Base-by-base conservation (phyloP, 2,113 vertebrate genomes). In the Labeo rohita region DNA sequence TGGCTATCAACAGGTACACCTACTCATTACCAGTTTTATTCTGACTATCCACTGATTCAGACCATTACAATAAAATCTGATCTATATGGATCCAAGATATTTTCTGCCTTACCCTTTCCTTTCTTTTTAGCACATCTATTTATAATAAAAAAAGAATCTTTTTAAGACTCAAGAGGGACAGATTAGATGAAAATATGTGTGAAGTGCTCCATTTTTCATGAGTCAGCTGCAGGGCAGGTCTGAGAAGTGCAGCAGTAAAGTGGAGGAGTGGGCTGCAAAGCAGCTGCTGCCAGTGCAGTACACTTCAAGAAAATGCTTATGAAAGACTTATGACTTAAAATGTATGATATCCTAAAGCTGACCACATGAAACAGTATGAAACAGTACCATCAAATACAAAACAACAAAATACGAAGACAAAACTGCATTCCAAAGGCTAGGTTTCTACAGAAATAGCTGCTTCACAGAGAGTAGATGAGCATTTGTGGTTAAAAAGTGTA, bases 141-240 rank as follows among this genome's bases (percentile, higher is more conserved):
- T 80, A 47, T 23, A 6, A 6, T 3, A 23, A 11, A 47, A 54
- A 39, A 68, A 21, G 2, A 11, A 43, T 21, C 0, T 74, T 23
- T 74, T 74, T 75, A 50, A 75, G 13, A 23, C 16, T 36, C n/a
- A n/a, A 59, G 52, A 76, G 83, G 73, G 72, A 72, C 79, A 59
- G 63, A 89, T 87, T 75, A 73, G 49, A 83, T 87, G 65, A 79
- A 81, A 59, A 66, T 85, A 75, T 28, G 49, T 70, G 52, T 85
- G 56, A 87, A 43, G 78, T 83, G 73, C 80, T 63, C 15, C 6
- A 70, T 72, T 59, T 84, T 73, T 73, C 56, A 83, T 83, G 66
- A 84, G 39, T 81, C 73, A 86, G 81, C 50, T 84, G 21, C 85
- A 63, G 23, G 65, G 73, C n/a, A 43, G 49, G 50, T 72, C 59